Base-by-base conservation (phyloP, 2,113 vertebrate genomes). In the Cathartes aura region DNA sequence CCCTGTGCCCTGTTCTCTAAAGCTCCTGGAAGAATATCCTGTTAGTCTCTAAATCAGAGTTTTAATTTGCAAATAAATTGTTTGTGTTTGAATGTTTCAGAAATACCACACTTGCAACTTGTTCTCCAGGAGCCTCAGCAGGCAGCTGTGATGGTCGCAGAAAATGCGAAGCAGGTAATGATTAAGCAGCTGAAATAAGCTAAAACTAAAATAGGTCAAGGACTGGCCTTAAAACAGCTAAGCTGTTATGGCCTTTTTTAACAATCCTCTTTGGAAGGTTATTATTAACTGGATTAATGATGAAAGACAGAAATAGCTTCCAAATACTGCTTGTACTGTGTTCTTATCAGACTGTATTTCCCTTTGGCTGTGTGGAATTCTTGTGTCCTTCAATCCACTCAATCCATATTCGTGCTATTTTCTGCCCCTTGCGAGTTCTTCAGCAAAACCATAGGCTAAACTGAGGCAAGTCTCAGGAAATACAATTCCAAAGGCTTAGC, bases 11-110 rank as follows among this genome's bases (percentile, higher is more conserved):
- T 48, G 40, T 71, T 85, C 27, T 85, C 2, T 9, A 30, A 75
- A 76, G 62, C 45, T 72, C 6, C 52, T 67, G 56, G 27, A 58
- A 67, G 36, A n/a, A 38, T 43, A 48, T 73, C 38, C 12, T 55
- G 6, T 81, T 45, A 29, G 19, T 80, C 29, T 84, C 38, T 63
- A 67, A 83, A 60, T 36, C 10, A 63, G 40, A 38, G 6, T 59
- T 82, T 74, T 63, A 53, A 13, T 80, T 94, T 78, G 47, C 26
- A 74, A 55, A 59, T 1, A 56, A 20, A 2, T 30, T 59, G 22
- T 59, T 89, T 91, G 6, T 82, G 55, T 76, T 84, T 93, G 36
- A 68, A 75, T 79, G 22, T 98, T 98, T 97, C 97, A 98, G 98
- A 98, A 96, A 83, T 82, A 17, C 67, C 93, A 1, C 82, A 16